Percentiles rank a stretch among this genome's conserved stretches.
Evolutionary conservation across 2,888 invertebrate species (phyloP).

Genomic region (Yponomeuta sedellus): DNA sequence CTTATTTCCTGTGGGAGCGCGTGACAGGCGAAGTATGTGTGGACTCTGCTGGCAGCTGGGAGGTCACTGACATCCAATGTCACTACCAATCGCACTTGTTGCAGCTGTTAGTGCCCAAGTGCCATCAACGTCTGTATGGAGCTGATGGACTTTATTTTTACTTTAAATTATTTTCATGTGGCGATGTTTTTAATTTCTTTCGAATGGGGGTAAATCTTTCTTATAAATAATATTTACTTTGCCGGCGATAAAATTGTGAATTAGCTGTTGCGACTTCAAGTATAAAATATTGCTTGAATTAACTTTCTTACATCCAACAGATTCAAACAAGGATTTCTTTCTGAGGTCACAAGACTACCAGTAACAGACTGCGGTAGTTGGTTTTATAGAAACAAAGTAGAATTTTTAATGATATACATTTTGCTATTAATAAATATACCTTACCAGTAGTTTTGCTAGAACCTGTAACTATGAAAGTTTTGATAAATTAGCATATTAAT

Average conservation of each 20-base stretch:
- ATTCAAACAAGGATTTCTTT: constrained; percentile 60
- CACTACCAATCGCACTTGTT: neutral
- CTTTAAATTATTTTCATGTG: neutral
- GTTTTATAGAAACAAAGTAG: constrained; percentile 63
- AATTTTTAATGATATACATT: constrained; percentile 50
- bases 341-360: constrained; percentile 59
- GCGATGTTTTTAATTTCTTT: neutral
- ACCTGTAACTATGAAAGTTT: constrained; percentile 59
- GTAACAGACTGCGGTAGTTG: constrained; percentile 56
- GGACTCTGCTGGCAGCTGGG: constrained; percentile 12
- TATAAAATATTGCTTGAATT: neutral
- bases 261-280: constrained; percentile 5
- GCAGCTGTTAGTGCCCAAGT: neutral
- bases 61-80: neutral
- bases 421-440: constrained; percentile 34
- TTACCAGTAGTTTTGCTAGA: constrained; percentile 67
- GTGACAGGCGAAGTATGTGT: constrained; percentile 31
- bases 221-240: neutral
- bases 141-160: neutral
- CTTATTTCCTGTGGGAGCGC: constrained; percentile 34
- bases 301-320: constrained; percentile 47
- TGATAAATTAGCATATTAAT: constrained; percentile 51
- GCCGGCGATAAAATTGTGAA: neutral
- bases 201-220: neutral
- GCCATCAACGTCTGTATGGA: constrained; percentile 5